Evolutionary conservation across 2,113 vertebrate species (phyloP), one percentile per base, ranked within the genome.

Genomic region (Speoplatyrhinus poulsoni): DNA sequence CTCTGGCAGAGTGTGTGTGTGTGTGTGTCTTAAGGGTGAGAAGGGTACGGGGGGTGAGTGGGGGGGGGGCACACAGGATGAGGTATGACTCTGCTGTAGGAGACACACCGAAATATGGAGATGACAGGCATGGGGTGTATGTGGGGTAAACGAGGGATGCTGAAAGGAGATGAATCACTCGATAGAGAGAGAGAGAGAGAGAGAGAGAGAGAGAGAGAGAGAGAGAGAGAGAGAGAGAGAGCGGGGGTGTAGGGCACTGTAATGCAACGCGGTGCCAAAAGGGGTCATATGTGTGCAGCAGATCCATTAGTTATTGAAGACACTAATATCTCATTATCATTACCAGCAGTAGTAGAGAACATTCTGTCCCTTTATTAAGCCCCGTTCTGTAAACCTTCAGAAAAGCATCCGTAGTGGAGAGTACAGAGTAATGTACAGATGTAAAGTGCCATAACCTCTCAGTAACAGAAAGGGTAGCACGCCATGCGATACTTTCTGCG

Each of bases 221-320:
- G 48, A 46, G 46, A 54, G 48, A 33, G 16, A 62, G 61, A 50
- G 60, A 26, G 46, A 12, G 15, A 13, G 32, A 5, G 55, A 54
- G 67, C 63, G 48, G 46, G 69, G 54, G 70, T 47, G 17, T 10
- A 16, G 33, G 58, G 62, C 70, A 80, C 75, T 88, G 89, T 74
- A 88, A 86, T 91, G 84, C 83, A 80, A 65, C 81, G 76, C 49
- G 16, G 83, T 83, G 83, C 85, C 85, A 88, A 88, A 85, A 90
- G 88, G 85, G 84, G 89, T 90, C 85, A 87, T 88, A 69, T 88
- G 87, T 88, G 86, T 87, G 85, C 87, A 86, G 73, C 78, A 76
- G 83, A 88, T 85, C 86, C 73, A 85, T 86, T 88, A 88, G 62
- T 74, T 82, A 74, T 70, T 65, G 60, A 73, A 74, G 74, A 71